These are phyloP conservation scores for Geococcyx californianus DNA, from an alignment of 2,113 vertebrate genomes.

Conservation along the genomic window DNA sequence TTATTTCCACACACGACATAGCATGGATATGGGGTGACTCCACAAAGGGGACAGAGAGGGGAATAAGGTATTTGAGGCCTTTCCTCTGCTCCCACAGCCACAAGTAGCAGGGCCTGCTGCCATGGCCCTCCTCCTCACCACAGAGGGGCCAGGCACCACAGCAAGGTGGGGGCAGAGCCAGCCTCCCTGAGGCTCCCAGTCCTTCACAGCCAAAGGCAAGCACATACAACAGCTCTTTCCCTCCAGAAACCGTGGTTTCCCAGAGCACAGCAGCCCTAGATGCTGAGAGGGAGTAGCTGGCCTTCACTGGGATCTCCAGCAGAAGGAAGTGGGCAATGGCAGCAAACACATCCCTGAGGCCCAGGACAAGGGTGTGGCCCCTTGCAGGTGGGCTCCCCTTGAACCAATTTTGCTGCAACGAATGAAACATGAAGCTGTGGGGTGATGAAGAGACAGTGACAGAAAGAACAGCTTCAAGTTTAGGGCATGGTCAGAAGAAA, in stretches of 20 bases:
- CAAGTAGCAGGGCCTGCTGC: accelerated
- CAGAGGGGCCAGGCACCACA: accelerated
- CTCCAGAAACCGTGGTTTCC: background rate
- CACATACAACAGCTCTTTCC: accelerated
- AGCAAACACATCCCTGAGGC: no score
- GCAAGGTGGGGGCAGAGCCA: accelerated
- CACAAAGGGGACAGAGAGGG: accelerated
- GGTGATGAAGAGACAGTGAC: accelerated
- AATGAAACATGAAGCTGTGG: background rate
- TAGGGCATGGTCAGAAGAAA: background rate
- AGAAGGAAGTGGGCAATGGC: background rate
- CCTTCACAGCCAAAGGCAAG: no score
- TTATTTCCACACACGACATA: background rate
- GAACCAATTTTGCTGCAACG: background rate
- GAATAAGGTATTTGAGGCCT: accelerated
- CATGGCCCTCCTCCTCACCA: accelerated
- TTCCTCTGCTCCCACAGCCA: accelerated
- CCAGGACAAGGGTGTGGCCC: background rate
- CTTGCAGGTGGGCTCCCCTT: background rate
- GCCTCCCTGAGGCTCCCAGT: accelerated
- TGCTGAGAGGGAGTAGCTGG: background rate
- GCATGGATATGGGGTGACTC: accelerated
- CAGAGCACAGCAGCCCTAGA: accelerated
- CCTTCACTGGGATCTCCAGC: background rate
- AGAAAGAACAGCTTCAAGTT: background rate